Conservation (phyloP, 2,113 vertebrate genomes). For the Zeus faber region DNA sequence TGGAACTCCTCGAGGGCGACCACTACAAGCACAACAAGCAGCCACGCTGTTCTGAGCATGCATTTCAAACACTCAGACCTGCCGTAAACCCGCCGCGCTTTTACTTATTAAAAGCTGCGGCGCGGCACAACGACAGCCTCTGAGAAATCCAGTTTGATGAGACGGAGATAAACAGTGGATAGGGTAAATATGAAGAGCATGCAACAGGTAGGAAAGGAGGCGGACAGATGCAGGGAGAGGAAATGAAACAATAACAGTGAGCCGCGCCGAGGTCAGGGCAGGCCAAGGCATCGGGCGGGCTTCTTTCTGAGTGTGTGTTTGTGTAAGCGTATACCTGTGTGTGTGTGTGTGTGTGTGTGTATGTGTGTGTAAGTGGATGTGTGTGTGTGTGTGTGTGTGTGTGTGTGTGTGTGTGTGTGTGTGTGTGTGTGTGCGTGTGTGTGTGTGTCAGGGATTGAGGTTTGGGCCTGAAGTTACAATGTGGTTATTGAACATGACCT, state of each 20-base stretch:
- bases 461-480: not conserved
- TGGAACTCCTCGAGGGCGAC: not conserved
- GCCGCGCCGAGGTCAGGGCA: not conserved
- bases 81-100: not conserved
- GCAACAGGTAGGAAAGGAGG: conserved; percentile 35
- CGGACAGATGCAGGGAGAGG: conserved; percentile 28
- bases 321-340: no score
- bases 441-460: not conserved
- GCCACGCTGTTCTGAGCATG: not conserved
- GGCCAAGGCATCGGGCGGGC: conserved; percentile 5
- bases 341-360: not conserved
- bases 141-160: conserved; percentile 45
- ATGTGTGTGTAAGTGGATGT: no score
- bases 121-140: not conserved
- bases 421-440: not conserved
- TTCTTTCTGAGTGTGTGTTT: not conserved
- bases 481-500: no score
- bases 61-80: not conserved
- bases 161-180: conserved; percentile 27
- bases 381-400: conserved; percentile 9
- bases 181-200: conserved; percentile 30
- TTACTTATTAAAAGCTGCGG: not conserved
- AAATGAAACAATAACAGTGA: conserved; percentile 63
- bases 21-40: conserved; percentile 8
- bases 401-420: not conserved